Base-by-base conservation (phyloP, 2,888 invertebrate species). In the Cyclophora albipunctata region DNA sequence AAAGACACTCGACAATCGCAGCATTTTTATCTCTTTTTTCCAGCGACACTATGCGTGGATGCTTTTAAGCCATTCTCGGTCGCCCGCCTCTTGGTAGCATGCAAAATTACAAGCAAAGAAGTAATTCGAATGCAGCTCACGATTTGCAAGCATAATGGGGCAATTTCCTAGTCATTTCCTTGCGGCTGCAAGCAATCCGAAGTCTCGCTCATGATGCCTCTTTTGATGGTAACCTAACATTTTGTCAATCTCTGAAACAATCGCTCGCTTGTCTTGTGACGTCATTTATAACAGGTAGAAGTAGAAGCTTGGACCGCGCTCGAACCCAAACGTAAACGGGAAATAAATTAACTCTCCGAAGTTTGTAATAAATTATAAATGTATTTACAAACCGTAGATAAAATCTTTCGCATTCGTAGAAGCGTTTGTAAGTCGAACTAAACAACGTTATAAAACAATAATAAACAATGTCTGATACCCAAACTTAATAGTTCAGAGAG, bases 161-260 rank as follows among this genome's bases (percentile, higher is more conserved):
- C 85, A 84, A 85, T 85, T 85, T 85, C 84, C 84, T 73, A 71
- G 78, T 81, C 81, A 82, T 84, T 84, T 85, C 84, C 83, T 78
- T 68, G 72, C 69, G 71, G 76, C 76, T 80, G 82, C 80, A 73
- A 76, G 77, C 77, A 76, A 78, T 78, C 78, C 78, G 71, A 71
- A 78, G 76, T 81, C 82, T 84, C 82, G 80, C 67, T 62, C 62
- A 60, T 54, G 54, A 52, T 54, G 55, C 56, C 62, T 60, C 66
- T 70, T 73, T 73, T 73, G 74, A 69, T 63, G 63, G 63, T 60
- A 49, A 57, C 62, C 62, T 66, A 63, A 60, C 63, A 59, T 70
- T 72, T 70, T 64, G 66, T 73, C 73, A 75, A 67, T 66, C 63
- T 64, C 62, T 20, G 20, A 20, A 20, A 20, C 20, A 20, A 20